Base-by-base conservation (phyloP, 2,113 vertebrate genomes). In the Silurus glanis region DNA sequence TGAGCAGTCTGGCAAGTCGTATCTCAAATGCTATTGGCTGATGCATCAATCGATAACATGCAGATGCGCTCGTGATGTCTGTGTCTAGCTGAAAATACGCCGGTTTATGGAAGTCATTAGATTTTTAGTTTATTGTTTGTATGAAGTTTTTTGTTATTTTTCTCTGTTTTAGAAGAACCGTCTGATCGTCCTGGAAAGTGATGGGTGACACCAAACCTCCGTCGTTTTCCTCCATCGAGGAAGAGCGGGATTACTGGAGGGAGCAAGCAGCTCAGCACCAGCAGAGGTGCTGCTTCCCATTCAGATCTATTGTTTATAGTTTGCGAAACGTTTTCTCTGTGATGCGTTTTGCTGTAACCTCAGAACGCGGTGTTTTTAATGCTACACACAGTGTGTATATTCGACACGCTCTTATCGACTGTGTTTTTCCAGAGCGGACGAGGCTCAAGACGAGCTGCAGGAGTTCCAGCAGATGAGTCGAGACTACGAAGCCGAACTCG, bases 401-500 rank as follows among this genome's bases (percentile, higher is more conserved):
- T 37, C 37, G 2, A 37, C 37, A 37, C 37, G 37, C 37, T 37
- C 37, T 37, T 37, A 37, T 37, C 37, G 37, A 37, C 37, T 6
- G 47, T 23, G 72, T 74, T 83, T 0, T 59, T 66, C 37, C 87
- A 99, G 98, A 92, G 96, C 96, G 37, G 95, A 97, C 6, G 96
- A 94, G 19, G 92, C 95, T 0, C 97, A 96, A 80, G 97, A 97
- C 69, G 97, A 99, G 51, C 90, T 99, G 82, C 95, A 96, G 84
- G 98, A 99, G 88, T 99, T 99, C 91, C 98, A 99, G 86, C 97
- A 98, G 93, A 98, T 97, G 91, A 99, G 98, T 92, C 93, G 97
- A 28, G 98, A 99, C 87, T 98, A 99, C 58, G 98, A 99, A 89
- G 97, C 97, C 0, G 98, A 99, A 19, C 92, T 99, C 92, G 98